These are phyloP conservation scores for Orchestia grillus DNA, from an alignment of 1,140 invertebrate genomes.

Conservation along the genomic window DNA sequence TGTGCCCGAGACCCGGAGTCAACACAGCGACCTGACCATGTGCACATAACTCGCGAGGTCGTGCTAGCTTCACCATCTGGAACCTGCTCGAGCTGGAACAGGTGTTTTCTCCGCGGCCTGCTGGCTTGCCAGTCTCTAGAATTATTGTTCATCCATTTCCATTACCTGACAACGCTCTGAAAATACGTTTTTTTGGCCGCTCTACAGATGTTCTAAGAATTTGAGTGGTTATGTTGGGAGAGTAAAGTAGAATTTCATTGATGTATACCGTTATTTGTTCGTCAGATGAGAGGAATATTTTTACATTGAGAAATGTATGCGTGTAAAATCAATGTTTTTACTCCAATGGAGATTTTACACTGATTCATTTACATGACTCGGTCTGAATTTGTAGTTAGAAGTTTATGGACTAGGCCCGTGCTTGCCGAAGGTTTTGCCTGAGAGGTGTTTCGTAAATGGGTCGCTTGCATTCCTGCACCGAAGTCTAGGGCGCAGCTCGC, in stretches of 20 bases:
- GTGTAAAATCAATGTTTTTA: not conserved
- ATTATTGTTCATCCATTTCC: not conserved
- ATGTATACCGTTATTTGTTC: not conserved
- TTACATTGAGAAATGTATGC: not conserved
- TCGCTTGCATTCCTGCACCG: not conserved
- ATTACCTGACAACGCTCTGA: not conserved
- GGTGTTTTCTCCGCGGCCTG: constrained; percentile 7
- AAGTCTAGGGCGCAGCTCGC: not conserved
- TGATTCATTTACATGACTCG: not conserved
- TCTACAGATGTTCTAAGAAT: not conserved
- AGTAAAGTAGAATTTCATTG: not conserved
- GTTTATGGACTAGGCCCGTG: not conserved
- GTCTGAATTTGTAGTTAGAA: not conserved
- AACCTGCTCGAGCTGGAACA: not conserved
- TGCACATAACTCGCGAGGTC: constrained; percentile 38
- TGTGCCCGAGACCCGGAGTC: not conserved
- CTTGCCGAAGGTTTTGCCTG: not conserved
- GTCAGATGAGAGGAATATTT: no score
- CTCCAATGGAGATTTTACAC: not conserved
- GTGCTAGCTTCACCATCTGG: constrained; percentile 23
- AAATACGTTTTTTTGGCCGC: not conserved
- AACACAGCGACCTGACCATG: constrained; percentile 1
- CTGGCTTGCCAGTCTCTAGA: not conserved
- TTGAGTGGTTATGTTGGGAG: not conserved
- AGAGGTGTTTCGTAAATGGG: not conserved